Conservation (phyloP, 2,797 vertebrate genomes). For the Adelosebastes latens region DNA sequence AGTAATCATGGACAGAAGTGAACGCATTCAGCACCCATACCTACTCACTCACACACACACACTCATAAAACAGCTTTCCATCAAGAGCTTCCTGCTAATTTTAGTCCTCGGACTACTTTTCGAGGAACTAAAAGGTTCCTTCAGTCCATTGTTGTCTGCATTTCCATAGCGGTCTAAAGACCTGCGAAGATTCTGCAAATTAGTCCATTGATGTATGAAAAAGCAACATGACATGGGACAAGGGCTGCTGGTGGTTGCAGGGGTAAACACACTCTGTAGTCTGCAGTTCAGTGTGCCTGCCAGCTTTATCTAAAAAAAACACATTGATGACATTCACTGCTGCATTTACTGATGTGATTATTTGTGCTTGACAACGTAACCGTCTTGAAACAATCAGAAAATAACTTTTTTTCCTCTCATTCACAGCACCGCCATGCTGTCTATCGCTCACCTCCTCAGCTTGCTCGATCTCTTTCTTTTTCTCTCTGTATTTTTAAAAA, state of each 20-base stretch:
- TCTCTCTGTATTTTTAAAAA: not conserved
- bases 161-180: too few relatives aligned
- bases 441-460: not conserved
- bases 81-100: not conserved
- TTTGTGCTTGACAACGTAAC: not conserved
- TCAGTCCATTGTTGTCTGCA: too few relatives aligned
- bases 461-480: not conserved
- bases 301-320: too few relatives aligned
- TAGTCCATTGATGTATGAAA: too few relatives aligned
- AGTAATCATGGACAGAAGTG: slow-evolving; percentile 11
- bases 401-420: not conserved
- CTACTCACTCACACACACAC: not conserved
- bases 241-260: too few relatives aligned
- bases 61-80: not conserved
- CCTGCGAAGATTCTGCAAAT: too few relatives aligned
- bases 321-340: not conserved
- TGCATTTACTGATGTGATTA: not conserved
- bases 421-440: not conserved
- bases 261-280: too few relatives aligned
- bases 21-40: slow-evolving; percentile 3
- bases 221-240: too few relatives aligned
- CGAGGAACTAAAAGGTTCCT: too few relatives aligned
- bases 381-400: not conserved
- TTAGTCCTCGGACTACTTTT: too few relatives aligned
- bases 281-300: too few relatives aligned